These are phyloP conservation scores for Tetheella fluctuosa DNA, from an alignment of 2,888 invertebrate genomes.

Conservation along the genomic window DNA sequence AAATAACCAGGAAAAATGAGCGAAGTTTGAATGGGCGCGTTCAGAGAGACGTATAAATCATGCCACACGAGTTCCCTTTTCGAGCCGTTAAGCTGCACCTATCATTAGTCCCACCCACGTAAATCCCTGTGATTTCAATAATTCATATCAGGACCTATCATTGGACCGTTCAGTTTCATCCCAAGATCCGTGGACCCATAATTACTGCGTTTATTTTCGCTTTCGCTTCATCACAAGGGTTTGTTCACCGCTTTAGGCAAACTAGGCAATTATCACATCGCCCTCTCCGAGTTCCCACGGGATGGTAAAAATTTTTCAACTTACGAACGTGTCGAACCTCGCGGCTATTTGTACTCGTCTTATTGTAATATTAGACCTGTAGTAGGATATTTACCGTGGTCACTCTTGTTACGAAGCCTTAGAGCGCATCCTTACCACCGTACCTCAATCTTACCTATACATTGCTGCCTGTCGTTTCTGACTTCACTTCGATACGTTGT, in stretches of 20 bases:
- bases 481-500: slow-evolving; percentile 19
- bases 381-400: slow-evolving; percentile 55
- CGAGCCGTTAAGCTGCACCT: slow-evolving; percentile 45
- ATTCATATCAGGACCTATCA: slow-evolving; percentile 55
- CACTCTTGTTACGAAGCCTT: slow-evolving; percentile 68
- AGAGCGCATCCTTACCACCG: slow-evolving; percentile 52
- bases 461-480: slow-evolving; percentile 43
- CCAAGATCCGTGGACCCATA: slow-evolving; percentile 55
- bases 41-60: slow-evolving; percentile 39
- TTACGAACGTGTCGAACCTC: slow-evolving; percentile 70
- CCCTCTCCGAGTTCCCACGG: slow-evolving; percentile 78
- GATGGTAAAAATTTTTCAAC: slow-evolving; percentile 72
- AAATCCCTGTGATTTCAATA: slow-evolving; percentile 63
- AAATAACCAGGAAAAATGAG: slow-evolving; percentile 12
- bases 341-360: slow-evolving; percentile 59
- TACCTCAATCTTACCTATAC: slow-evolving; percentile 38
- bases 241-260: slow-evolving; percentile 69
- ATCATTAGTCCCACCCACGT: slow-evolving; percentile 57
- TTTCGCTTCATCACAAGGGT: slow-evolving; percentile 55
- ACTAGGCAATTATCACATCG: slow-evolving; percentile 78
- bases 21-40: slow-evolving; percentile 9
- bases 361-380: slow-evolving; percentile 61
- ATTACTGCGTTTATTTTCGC: slow-evolving; percentile 70
- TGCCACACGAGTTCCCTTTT: slow-evolving; percentile 32
- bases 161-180: slow-evolving; percentile 43